Percentiles rank a stretch among this genome's conserved stretches.
Conservation (phyloP, 2,888 invertebrate species). For the Rhabditoides inermis region DNA sequence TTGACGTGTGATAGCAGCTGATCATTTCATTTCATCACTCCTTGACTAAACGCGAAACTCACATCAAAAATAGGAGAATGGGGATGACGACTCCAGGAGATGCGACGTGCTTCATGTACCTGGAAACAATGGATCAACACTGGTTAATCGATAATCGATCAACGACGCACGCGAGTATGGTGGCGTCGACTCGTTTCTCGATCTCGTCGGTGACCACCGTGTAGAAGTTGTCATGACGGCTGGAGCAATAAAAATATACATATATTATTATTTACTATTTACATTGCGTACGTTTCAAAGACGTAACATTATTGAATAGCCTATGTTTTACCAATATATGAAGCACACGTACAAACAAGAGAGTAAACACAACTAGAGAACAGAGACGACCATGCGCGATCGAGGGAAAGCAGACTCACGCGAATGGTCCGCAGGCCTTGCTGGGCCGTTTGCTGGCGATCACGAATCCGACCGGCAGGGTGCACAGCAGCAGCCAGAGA, state of each 20-base stretch:
- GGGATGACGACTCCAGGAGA: slow-evolving; percentile 92
- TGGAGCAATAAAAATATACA: slow-evolving; percentile 12
- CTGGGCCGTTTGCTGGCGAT: slow-evolving; percentile 86
- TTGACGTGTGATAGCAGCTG: no score
- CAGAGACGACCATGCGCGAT: no score
- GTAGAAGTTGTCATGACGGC: slow-evolving; percentile 42
- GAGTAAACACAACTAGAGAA: no score
- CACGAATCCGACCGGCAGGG: slow-evolving; percentile 84
- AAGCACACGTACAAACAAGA: no score
- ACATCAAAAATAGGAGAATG: slow-evolving; percentile 62
- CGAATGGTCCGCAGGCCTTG: slow-evolving; percentile 87
- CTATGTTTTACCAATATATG: no score
- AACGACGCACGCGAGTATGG: slow-evolving; percentile 34
- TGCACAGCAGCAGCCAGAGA: slow-evolving; percentile 85
- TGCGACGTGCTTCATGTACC: slow-evolving; percentile 67
- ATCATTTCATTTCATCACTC: no score
- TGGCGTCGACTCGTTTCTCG: slow-evolving; percentile 36
- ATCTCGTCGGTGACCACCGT: slow-evolving; percentile 45
- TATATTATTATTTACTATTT: not conserved
- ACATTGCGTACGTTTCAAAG: no score
- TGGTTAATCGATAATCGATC: no score
- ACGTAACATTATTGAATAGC: no score
- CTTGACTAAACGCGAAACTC: no score
- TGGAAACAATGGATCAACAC: no score
- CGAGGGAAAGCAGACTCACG: no score